Evolutionary conservation across 2,797 vertebrate genomes (phyloP).

Genomic region (Pangasius krempfi): DNA sequence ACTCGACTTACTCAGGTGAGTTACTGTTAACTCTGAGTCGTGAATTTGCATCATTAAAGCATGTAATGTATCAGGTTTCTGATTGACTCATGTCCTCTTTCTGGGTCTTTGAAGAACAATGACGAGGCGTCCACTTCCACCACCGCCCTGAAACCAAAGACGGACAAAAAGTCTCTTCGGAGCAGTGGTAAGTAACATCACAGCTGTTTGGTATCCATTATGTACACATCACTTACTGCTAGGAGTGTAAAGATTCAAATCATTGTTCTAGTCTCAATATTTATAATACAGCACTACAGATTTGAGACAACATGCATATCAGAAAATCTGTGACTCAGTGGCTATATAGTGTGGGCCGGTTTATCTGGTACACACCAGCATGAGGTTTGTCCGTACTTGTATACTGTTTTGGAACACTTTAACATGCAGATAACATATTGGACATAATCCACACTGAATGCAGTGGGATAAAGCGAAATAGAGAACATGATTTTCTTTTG

Average conservation of each 20-base stretch:
- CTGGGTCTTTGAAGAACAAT: slow-evolving; percentile 56
- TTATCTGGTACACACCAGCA: neutral
- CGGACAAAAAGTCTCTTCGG: slow-evolving; percentile 81
- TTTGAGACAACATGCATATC: neutral
- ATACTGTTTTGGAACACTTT: neutral
- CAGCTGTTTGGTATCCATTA: neutral
- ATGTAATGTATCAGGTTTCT: too few species aligned
- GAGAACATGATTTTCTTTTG: neutral
- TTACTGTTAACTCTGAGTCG: neutral
- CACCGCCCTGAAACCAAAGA: slow-evolving; percentile 74
- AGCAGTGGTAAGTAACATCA: slow-evolving; percentile 72
- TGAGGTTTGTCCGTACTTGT: neutral
- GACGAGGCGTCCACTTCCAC: slow-evolving; percentile 74
- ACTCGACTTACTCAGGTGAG: slow-evolving; percentile 73
- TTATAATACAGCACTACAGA: neutral
- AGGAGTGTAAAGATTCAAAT: neutral
- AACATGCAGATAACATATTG: neutral
- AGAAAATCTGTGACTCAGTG: neutral
- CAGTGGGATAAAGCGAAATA: neutral
- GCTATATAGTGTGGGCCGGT: neutral
- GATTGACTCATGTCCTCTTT: neutral
- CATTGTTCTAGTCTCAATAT: neutral
- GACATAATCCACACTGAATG: neutral
- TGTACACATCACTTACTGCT: neutral
- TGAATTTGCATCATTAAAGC: neutral